These are phyloP conservation scores for Steatocranus sp. DNA, from an alignment of 2,797 vertebrate species.

Conservation along the genomic window DNA sequence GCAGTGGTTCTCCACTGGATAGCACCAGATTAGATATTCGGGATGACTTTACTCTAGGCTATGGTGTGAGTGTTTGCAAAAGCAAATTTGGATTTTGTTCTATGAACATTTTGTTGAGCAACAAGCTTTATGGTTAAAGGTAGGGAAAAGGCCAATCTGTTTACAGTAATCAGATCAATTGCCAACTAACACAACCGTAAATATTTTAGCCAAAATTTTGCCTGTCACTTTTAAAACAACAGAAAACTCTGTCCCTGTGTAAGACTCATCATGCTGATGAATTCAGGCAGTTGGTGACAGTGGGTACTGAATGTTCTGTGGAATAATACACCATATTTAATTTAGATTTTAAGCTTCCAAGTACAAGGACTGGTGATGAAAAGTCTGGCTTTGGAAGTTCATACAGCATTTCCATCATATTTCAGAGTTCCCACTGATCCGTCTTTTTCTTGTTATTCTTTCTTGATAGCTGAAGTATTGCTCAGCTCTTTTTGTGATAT, in stretches of 20 bases:
- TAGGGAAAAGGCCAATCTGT: neutral
- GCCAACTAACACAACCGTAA: neutral
- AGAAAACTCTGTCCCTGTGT: neutral
- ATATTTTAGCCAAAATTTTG: neutral
- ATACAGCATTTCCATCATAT: neutral
- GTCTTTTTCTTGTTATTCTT: neutral
- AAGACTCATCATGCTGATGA: neutral
- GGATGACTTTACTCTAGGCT: neutral
- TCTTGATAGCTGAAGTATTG: neutral
- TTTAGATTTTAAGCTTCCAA: neutral
- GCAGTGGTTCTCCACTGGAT: neutral
- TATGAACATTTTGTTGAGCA: neutral
- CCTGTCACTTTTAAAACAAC: neutral
- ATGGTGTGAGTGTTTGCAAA: neutral
- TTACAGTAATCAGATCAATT: neutral
- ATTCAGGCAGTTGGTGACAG: neutral
- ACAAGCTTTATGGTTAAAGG: neutral
- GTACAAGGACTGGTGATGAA: neutral
- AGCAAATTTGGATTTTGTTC: neutral
- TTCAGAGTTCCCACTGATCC: neutral
- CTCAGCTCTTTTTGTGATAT: neutral
- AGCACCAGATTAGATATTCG: neutral
- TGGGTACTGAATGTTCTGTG: neutral
- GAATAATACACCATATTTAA: conserved; percentile 3
- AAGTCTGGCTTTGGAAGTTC: neutral